phyloP scores from a whole-genome alignment of 2,113 vertebrate species.

The Strix aluco region DNA sequence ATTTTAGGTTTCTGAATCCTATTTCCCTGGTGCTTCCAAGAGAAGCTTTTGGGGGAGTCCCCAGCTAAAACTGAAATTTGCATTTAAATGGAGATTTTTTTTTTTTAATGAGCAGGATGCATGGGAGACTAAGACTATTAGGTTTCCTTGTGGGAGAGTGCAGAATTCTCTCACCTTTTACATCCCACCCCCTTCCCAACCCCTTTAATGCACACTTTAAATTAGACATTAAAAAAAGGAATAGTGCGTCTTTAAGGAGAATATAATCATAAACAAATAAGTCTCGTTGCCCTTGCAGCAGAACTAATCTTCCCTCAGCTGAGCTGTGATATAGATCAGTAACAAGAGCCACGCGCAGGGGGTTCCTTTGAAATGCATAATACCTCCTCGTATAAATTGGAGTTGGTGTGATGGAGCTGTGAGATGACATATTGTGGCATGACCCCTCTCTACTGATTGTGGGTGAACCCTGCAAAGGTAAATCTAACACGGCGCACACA shows the following conservation, averaged over 20 bases:
- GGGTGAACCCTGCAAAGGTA: constrained; percentile 79
- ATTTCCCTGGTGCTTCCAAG: constrained; percentile 66
- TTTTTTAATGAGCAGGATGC: constrained; percentile 82
- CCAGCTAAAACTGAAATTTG: constrained; percentile 79
- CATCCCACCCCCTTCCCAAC: not conserved
- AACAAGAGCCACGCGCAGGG: constrained; percentile 76
- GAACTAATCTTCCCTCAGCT: constrained; percentile 80
- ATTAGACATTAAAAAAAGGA: constrained; percentile 28
- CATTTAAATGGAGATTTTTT: constrained; percentile 83
- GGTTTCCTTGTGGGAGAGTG: constrained; percentile 74
- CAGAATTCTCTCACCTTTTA: constrained; percentile 62
- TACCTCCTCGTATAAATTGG: constrained; percentile 80
- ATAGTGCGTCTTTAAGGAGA: constrained; percentile 48
- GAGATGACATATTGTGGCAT: constrained; percentile 81
- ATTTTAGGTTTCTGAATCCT: constrained; percentile 62
- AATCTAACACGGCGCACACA: constrained; percentile 79
- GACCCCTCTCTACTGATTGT: constrained; percentile 79
- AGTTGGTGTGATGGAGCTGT: constrained; percentile 76
- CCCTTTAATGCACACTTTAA: constrained; percentile 6
- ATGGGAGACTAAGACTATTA: constrained; percentile 82
- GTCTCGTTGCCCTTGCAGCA: constrained; percentile 76
- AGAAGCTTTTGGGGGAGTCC: constrained; percentile 71
- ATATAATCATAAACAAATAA: constrained; percentile 85
- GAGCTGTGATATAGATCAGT: constrained; percentile 81
- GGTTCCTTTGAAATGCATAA: constrained; percentile 88